phyloP scores from a whole-genome alignment of 2,797 vertebrate species.

The Mormyrops boulengeri region DNA sequence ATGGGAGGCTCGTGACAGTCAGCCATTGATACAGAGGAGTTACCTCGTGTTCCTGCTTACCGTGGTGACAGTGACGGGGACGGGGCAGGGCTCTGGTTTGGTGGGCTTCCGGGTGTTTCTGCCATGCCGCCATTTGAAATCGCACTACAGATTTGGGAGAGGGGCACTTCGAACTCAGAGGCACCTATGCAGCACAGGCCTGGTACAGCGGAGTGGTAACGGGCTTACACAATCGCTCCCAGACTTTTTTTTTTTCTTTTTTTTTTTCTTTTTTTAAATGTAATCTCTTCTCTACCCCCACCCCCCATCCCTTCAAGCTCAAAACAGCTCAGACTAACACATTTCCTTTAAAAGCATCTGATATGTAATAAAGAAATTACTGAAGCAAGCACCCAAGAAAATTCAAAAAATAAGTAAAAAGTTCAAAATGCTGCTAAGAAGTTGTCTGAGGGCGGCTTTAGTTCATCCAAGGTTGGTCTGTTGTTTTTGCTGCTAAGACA shows the following conservation, averaged over 20 bases:
- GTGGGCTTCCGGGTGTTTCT: background rate
- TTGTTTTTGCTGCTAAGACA: slow-evolving; percentile 39
- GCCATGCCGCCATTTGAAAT: slow-evolving; percentile 44
- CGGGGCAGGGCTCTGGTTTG: background rate
- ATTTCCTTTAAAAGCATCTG: background rate
- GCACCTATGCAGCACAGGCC: slow-evolving; percentile 22
- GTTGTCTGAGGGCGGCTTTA: slow-evolving; percentile 28
- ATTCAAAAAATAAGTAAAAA: slow-evolving; percentile 10
- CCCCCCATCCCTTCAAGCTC: background rate
- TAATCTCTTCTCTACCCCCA: background rate
- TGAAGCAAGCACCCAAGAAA: slow-evolving; percentile 25
- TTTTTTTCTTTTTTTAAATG: background rate
- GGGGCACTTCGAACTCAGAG: background rate
- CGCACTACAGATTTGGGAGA: background rate
- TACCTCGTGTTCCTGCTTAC: background rate
- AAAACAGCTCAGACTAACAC: background rate
- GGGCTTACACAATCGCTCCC: slow-evolving; percentile 30
- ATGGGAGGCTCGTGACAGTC: background rate
- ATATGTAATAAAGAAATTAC: slow-evolving; percentile 4
- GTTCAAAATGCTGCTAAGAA: slow-evolving; percentile 28
- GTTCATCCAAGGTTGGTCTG: slow-evolving; percentile 33
- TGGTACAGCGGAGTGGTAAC: slow-evolving; percentile 29
- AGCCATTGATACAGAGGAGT: background rate
- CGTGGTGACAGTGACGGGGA: background rate
- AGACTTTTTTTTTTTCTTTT: background rate